Conservation (phyloP, 2,797 vertebrate genomes). For the Amblyopsis hoosieri region DNA sequence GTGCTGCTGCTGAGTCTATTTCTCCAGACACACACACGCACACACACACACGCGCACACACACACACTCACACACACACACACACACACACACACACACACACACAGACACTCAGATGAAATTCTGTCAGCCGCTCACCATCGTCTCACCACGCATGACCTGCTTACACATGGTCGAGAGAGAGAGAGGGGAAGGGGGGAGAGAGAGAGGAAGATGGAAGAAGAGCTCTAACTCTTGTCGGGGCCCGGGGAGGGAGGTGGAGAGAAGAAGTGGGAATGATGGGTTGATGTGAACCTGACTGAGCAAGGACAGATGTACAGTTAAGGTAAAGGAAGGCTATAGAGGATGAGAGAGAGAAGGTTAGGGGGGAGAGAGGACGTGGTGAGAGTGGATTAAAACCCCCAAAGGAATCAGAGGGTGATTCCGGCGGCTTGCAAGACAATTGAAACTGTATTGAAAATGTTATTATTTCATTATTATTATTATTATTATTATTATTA, state of each 20-base stretch:
- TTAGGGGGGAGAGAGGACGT: conserved; percentile 30
- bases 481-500: no score
- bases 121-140: conserved; percentile 1
- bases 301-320: no score
- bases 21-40: no score
- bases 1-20: no score
- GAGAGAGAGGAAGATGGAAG: conserved; percentile 6
- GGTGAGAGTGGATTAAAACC: conserved; percentile 3
- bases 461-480: no score
- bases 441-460: no score
- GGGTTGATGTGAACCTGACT: no score
- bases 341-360: conserved; percentile 8
- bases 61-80: no score
- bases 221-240: conserved; percentile 8
- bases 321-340: no score
- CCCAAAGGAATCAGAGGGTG: no score
- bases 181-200: conserved; percentile 11
- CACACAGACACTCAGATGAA: conserved; percentile 1
- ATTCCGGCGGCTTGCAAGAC: no score
- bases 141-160: neutral
- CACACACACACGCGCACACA: no score
- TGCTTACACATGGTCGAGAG: neutral
- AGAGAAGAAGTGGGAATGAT: conserved; percentile 2
- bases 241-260: neutral
- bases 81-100: neutral